Conservation (phyloP, 1,140 invertebrate genomes). For the Pseudoatta argentina region DNA sequence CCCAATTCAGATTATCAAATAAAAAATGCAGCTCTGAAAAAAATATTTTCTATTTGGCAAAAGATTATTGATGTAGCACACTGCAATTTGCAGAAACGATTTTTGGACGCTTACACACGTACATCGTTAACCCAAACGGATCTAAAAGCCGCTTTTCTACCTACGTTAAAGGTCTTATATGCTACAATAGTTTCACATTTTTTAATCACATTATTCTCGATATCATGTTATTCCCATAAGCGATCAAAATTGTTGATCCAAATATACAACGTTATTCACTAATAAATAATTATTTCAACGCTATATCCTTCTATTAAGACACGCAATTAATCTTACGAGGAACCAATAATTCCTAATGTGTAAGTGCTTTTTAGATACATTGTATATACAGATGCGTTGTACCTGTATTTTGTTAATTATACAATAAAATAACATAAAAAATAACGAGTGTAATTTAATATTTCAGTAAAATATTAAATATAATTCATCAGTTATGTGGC, state of each 20-base stretch:
- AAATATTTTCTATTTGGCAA: neutral
- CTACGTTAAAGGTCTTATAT: neutral
- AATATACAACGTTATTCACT: neutral
- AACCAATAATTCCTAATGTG: neutral
- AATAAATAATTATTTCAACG: slow-evolving; percentile 3
- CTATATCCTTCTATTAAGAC: neutral
- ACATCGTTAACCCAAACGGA: neutral
- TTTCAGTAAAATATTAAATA: neutral
- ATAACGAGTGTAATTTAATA: neutral
- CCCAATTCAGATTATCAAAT: neutral
- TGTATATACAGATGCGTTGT: neutral
- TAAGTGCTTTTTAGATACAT: neutral
- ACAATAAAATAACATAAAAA: neutral
- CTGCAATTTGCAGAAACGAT: neutral
- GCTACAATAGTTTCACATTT: neutral
- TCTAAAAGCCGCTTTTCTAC: neutral
- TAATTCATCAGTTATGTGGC: neutral
- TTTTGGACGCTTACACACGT: neutral
- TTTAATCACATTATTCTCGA: neutral
- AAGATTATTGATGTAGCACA: neutral
- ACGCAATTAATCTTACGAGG: neutral
- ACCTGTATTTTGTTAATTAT: neutral
- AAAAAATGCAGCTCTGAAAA: neutral
- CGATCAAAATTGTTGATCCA: neutral
- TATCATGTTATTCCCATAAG: neutral